Percentiles rank a stretch among this genome's conserved stretches.
Evolutionary conservation across 2,888 invertebrate genomes (phyloP).

Genomic region (Spodoptera exigua): DNA sequence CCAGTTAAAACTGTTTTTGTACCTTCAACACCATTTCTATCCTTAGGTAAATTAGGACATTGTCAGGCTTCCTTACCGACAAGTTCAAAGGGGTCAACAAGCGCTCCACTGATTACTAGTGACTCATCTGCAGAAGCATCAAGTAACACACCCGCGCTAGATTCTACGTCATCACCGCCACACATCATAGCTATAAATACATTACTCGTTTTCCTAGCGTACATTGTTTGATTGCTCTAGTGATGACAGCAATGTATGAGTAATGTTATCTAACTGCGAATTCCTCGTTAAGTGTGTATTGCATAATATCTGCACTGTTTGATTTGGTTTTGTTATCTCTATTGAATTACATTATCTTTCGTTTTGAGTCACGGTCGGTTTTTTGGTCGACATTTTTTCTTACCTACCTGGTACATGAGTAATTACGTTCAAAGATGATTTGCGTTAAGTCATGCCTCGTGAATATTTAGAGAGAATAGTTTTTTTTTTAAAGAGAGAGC

Average conservation of each 20-base stretch:
- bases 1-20: no score
- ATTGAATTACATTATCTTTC: slow-evolving; percentile 10
- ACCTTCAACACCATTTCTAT: no score
- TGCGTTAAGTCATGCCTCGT: no score
- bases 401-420: no score
- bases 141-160: slow-evolving; percentile 13
- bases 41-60: no score
- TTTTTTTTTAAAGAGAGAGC: no score
- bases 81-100: slow-evolving; percentile 11
- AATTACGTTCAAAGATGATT: no score
- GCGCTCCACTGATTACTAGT: slow-evolving; percentile 22
- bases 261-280: neutral
- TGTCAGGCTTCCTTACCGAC: neutral
- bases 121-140: slow-evolving; percentile 32
- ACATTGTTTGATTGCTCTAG: slow-evolving; percentile 3
- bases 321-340: slow-evolving; percentile 18
- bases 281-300: slow-evolving; percentile 4
- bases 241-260: slow-evolving; percentile 42
- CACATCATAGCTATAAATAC: slow-evolving; percentile 25
- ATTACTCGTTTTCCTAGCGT: slow-evolving; percentile 20
- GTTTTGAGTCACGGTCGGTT: slow-evolving; percentile 2
- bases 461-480: no score
- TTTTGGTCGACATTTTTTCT: neutral
- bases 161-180: slow-evolving; percentile 33
- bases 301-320: slow-evolving; percentile 26